phyloP scores from a whole-genome alignment of 2,888 invertebrate genomes.

The Tricholauxania praeusta region DNA sequence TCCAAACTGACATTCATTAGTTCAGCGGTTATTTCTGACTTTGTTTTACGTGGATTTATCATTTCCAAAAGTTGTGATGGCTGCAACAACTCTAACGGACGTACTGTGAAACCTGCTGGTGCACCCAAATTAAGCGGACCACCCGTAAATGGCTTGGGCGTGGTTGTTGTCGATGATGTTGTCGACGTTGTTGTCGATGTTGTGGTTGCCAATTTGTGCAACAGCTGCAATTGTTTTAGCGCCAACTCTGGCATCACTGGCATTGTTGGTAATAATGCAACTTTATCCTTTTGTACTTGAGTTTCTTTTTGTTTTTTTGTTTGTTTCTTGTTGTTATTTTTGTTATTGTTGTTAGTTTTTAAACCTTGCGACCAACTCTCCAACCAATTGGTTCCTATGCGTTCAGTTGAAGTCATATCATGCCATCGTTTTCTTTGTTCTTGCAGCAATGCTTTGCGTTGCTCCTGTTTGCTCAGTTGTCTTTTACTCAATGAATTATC shows the following conservation, averaged over 20 bases:
- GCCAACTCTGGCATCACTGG: constrained; percentile 67
- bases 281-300: constrained; percentile 13
- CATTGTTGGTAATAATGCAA: constrained; percentile 66
- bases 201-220: constrained; percentile 62
- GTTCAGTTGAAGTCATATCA: constrained; percentile 63
- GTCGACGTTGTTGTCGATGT: constrained; percentile 37
- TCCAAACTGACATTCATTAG: constrained; percentile 73
- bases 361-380: constrained; percentile 74
- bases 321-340: constrained; percentile 37
- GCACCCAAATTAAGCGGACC: constrained; percentile 42
- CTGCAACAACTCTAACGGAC: constrained; percentile 48
- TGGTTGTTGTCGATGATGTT: constrained; percentile 17
- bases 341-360: constrained; percentile 55
- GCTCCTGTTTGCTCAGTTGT: constrained; percentile 58
- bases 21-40: constrained; percentile 71
- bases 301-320: constrained; percentile 27
- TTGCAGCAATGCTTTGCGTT: constrained; percentile 46
- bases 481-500: constrained; percentile 62
- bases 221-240: constrained; percentile 62
- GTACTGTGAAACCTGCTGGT: constrained; percentile 40
- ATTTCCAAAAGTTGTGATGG: constrained; percentile 41
- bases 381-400: constrained; percentile 68
- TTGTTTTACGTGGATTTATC: constrained; percentile 57
- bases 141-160: constrained; percentile 31
- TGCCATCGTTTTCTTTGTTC: constrained; percentile 58